These are phyloP conservation scores for Drosophila azteca DNA, from an alignment of 1,140 invertebrate species.

Conservation along the genomic window DNA sequence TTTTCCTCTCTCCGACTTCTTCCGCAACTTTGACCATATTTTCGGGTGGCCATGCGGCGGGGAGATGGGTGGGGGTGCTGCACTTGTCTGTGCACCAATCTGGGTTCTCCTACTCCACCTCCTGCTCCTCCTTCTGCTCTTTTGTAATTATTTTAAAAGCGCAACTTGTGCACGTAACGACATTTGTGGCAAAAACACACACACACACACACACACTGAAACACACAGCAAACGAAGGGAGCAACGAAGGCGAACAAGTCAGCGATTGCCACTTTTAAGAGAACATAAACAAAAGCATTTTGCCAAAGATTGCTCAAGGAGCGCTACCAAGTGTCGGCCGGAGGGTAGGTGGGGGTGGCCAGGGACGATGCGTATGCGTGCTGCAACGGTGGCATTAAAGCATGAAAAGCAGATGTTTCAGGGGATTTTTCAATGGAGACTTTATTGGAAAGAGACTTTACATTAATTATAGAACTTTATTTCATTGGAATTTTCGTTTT, in stretches of 20 bases:
- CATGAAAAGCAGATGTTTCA: too few species aligned
- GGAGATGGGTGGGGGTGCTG: not conserved
- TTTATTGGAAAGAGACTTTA: not conserved
- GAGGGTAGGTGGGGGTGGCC: constrained; percentile 1
- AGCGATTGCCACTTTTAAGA: constrained; percentile 73
- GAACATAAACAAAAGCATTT: constrained; percentile 72
- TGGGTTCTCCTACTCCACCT: constrained; percentile 12
- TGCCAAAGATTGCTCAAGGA: constrained; percentile 40
- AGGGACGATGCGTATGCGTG: constrained; percentile 11
- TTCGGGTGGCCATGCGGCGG: not conserved
- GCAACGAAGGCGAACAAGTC: constrained; percentile 50
- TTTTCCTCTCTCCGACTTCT: constrained; percentile 20
- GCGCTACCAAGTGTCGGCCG: not conserved
- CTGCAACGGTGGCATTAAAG: constrained; percentile 29
- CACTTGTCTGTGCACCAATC: constrained; percentile 6
- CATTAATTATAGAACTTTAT: constrained; percentile 44
- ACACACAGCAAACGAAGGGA: constrained; percentile 18
- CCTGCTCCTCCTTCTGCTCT: not conserved
- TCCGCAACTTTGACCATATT: constrained; percentile 59
- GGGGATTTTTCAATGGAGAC: not conserved
- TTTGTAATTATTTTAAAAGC: constrained; percentile 82
- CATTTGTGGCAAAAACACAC: constrained; percentile 61
- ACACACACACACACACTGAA: constrained; percentile 21
- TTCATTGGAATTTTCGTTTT: constrained; percentile 6
- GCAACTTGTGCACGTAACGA: constrained; percentile 80